A percentile compares a stretch with the other conserved stretches of the same genome.
These are phyloP conservation scores for Coregonus suidteri DNA, from an alignment of 2,797 vertebrate species.

Conservation along the genomic window DNA sequence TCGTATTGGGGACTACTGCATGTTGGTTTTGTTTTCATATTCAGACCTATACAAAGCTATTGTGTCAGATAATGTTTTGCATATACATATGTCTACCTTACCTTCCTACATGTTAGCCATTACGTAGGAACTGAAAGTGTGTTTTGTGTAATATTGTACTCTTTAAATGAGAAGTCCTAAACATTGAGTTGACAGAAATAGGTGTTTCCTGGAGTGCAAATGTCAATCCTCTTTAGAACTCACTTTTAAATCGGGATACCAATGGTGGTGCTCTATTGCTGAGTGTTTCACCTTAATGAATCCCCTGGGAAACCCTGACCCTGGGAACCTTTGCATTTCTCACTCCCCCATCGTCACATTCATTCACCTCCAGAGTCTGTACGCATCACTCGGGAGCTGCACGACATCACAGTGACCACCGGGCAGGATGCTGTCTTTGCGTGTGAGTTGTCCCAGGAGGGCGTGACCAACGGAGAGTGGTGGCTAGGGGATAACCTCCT, in stretches of 20 bases:
- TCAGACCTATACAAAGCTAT: not conserved
- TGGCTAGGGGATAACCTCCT: slow-evolving; percentile 94
- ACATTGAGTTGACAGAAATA: not conserved
- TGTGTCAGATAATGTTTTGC: not conserved
- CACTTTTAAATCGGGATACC: slow-evolving; percentile 4
- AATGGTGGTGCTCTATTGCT: slow-evolving; percentile 2
- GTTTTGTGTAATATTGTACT: not conserved
- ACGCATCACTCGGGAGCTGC: slow-evolving; percentile 79
- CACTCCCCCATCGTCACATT: slow-evolving; percentile 45
- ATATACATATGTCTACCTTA: not conserved
- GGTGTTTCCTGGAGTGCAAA: not conserved
- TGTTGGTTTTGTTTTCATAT: too few relatives aligned
- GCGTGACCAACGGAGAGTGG: slow-evolving; percentile 84
- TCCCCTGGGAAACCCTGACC: slow-evolving; percentile 7
- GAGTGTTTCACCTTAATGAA: slow-evolving; percentile 17
- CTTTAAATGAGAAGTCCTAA: not conserved
- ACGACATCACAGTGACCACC: slow-evolving; percentile 86
- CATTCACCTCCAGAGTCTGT: slow-evolving; percentile 71
- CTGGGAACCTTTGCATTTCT: slow-evolving; percentile 27
- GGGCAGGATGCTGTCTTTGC: slow-evolving; percentile 91
- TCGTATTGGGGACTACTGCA: too few relatives aligned
- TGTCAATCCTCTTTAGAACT: not conserved
- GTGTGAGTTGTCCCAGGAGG: slow-evolving; percentile 85
- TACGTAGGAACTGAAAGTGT: not conserved
- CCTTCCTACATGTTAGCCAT: not conserved